These are phyloP conservation scores for Pelvicachromis taeniatus DNA, from an alignment of 2,113 vertebrate species.

Conservation along the genomic window DNA sequence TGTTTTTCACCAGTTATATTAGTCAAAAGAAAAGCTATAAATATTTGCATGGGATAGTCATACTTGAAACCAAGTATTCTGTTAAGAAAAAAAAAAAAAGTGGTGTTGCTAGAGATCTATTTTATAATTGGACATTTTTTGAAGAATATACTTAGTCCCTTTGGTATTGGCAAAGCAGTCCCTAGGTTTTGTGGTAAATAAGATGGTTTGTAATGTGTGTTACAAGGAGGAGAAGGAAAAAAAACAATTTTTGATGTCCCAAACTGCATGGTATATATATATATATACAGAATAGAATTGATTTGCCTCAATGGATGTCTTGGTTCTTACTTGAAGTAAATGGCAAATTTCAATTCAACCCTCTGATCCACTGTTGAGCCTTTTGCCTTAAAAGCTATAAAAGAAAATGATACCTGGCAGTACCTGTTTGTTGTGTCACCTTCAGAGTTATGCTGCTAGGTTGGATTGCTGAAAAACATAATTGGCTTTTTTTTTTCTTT, in stretches of 20 bases:
- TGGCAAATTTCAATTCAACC: constrained; percentile 68
- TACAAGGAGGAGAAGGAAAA: background rate
- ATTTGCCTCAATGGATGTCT: constrained; percentile 68
- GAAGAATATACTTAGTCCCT: constrained; percentile 33
- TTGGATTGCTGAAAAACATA: constrained; percentile 22
- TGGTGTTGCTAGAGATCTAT: constrained; percentile 38
- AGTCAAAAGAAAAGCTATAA: constrained; percentile 12
- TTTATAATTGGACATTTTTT: constrained; percentile 56
- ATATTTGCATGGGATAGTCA: constrained; percentile 58
- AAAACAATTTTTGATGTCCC: constrained; percentile 52
- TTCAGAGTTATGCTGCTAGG: constrained; percentile 48
- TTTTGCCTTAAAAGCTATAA: constrained; percentile 71
- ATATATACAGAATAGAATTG: constrained; percentile 45
- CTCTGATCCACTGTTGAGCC: constrained; percentile 73
- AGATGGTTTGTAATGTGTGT: constrained; percentile 45
- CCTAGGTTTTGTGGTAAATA: constrained; percentile 42
- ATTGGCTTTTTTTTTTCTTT: constrained; percentile 1
- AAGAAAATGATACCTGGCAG: constrained; percentile 54
- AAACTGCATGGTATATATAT: constrained; percentile 30
- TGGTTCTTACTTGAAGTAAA: constrained; percentile 70
- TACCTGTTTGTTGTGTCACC: constrained; percentile 49
- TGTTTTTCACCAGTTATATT: constrained; percentile 41
- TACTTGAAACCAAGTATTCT: constrained; percentile 47
- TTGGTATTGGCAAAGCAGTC: constrained; percentile 62
- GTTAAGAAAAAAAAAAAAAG: background rate